phyloP scores from a whole-genome alignment of 2,113 vertebrate genomes.

The Chaetorhynchus papuensis region DNA sequence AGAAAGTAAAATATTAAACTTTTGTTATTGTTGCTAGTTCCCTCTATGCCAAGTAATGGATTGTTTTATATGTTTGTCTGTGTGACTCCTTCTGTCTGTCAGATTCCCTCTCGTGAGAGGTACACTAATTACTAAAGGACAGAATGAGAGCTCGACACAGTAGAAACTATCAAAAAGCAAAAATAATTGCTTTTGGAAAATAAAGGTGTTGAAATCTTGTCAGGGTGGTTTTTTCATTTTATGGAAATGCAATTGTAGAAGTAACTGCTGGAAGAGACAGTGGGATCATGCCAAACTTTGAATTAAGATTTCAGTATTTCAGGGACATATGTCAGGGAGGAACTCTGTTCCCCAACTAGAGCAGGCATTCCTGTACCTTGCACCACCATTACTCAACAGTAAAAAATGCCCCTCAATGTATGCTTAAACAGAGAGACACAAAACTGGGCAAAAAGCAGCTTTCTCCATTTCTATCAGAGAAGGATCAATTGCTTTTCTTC shows the following conservation, averaged over 20 bases:
- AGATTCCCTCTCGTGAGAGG: background rate
- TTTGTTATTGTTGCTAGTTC: background rate
- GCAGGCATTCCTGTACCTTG: background rate
- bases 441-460: background rate
- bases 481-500: background rate
- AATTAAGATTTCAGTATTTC: background rate
- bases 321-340: fast-evolving
- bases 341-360: background rate
- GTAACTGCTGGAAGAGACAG: background rate
- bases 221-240: background rate
- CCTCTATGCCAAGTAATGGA: background rate
- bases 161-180: background rate
- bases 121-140: background rate
- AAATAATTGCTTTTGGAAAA: background rate
- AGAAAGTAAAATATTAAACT: background rate
- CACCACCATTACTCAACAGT: fast-evolving
- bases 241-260: background rate
- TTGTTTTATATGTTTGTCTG: background rate
- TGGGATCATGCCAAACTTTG: background rate
- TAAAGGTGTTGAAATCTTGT: background rate
- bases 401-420: fast-evolving
- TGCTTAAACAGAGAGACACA: background rate
- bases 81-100: background rate
- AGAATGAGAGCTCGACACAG: background rate
- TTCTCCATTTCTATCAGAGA: background rate